Percentiles rank a stretch among this genome's conserved stretches.
Evolutionary conservation across 2,888 invertebrate species (phyloP).

Genomic region (Rhagonycha fulva): DNA sequence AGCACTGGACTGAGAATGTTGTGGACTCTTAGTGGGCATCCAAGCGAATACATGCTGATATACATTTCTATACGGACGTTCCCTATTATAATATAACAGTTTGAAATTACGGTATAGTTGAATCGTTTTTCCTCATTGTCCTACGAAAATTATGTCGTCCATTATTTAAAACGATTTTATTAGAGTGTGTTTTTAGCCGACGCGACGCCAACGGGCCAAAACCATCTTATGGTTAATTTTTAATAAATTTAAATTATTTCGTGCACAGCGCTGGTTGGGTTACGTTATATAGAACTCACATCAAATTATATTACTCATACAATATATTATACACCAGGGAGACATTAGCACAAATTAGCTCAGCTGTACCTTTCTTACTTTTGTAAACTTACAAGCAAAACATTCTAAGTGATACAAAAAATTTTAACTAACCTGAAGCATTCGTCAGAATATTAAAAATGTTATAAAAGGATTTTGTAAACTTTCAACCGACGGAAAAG

Average conservation of each 20-base stretch:
- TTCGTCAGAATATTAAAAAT: not conserved
- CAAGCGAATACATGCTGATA: constrained; percentile 26
- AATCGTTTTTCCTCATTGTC: not conserved
- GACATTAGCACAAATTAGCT: not conserved
- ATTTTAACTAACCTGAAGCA: not conserved
- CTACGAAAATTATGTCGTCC: not conserved
- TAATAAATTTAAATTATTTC: not conserved
- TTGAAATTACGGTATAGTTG: constrained; percentile 1
- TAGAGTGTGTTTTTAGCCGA: not conserved
- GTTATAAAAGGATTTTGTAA: not conserved
- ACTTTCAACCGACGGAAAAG: not conserved
- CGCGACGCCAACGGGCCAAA: not conserved
- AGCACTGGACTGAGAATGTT: constrained; percentile 32
- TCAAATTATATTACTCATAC: not conserved
- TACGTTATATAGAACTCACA: not conserved
- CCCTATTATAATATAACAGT: constrained; percentile 9
- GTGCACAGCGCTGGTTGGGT: not conserved
- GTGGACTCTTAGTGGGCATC: constrained; percentile 23
- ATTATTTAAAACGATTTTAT: not conserved
- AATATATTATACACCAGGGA: not conserved
- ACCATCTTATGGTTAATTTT: not conserved
- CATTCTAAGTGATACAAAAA: not conserved
- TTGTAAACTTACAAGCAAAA: not conserved
- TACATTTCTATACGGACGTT: constrained; percentile 9
- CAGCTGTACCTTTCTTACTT: not conserved